These are phyloP conservation scores for Pteria penguin DNA, from an alignment of 2,888 invertebrate genomes.

Conservation along the genomic window DNA sequence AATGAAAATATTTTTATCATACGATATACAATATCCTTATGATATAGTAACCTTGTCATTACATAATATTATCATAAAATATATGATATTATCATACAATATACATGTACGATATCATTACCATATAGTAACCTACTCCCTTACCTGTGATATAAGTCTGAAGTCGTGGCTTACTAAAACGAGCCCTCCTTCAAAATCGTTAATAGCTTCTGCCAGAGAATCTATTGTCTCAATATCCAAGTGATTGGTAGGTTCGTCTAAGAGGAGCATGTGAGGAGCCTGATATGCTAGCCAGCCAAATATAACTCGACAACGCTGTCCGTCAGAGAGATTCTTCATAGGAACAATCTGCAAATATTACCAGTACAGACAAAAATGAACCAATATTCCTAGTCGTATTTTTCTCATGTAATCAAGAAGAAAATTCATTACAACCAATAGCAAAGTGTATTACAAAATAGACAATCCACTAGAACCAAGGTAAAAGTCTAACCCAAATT, in stretches of 20 bases:
- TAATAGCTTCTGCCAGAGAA: constrained; percentile 97
- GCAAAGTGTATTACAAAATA: too few species aligned
- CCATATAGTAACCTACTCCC: too few species aligned
- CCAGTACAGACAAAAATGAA: background rate
- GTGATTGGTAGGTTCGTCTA: constrained; percentile 83
- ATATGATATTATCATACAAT: too few species aligned
- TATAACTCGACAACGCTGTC: constrained; percentile 98
- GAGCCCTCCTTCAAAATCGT: constrained; percentile 99
- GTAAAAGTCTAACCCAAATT: too few species aligned
- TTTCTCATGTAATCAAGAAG: background rate
- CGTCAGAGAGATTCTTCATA: constrained; percentile 96
- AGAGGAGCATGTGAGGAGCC: constrained; percentile 92
- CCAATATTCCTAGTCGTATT: background rate
- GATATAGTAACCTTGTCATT: too few species aligned
- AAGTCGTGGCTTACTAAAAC: constrained; percentile 99
- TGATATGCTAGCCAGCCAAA: constrained; percentile 99
- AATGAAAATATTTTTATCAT: too few species aligned
- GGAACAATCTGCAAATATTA: constrained; percentile 87
- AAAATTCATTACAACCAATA: too few species aligned
- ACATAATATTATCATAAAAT: too few species aligned
- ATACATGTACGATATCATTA: too few species aligned
- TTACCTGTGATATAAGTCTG: constrained; percentile 97
- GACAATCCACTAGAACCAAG: too few species aligned
- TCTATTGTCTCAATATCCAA: constrained; percentile 89
- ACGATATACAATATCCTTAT: too few species aligned